These are phyloP conservation scores for Autographa pulchrina DNA, from an alignment of 2,888 invertebrate genomes.

Conservation along the genomic window DNA sequence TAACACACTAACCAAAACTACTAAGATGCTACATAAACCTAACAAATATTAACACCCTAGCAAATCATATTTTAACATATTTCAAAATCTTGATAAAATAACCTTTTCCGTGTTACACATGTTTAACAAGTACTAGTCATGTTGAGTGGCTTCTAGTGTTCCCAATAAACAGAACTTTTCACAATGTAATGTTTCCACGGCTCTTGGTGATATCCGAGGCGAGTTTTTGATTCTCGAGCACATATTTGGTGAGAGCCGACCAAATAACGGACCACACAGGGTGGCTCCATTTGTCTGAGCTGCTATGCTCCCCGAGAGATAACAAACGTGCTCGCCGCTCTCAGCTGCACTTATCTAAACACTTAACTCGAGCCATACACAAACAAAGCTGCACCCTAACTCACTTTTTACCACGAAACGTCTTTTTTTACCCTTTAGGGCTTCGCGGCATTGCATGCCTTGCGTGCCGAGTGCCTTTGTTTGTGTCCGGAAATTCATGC, in stretches of 20 bases:
- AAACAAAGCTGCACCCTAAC: conserved; percentile 87
- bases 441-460: conserved; percentile 80
- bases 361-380: conserved; percentile 86
- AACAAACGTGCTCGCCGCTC: conserved; percentile 85
- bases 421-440: conserved; percentile 85
- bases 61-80: background rate
- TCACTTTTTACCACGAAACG: conserved; percentile 86
- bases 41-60: background rate
- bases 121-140: background rate
- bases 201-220: conserved; percentile 60
- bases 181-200: conserved; percentile 53
- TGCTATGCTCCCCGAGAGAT: conserved; percentile 82
- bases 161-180: conserved; percentile 56
- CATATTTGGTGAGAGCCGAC: conserved; percentile 80
- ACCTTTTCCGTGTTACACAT: background rate
- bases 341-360: conserved; percentile 88
- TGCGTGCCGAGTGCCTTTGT: conserved; percentile 84
- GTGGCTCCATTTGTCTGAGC: conserved; percentile 86
- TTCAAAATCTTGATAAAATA: background rate
- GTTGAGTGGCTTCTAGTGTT: conserved; percentile 44
- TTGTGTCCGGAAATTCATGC: conserved; percentile 83
- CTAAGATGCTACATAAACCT: background rate
- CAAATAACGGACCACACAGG: conserved; percentile 87
- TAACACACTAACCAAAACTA: conserved; percentile 4
- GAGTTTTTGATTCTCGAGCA: conserved; percentile 72